Evolutionary conservation across 2,797 vertebrate genomes (phyloP).

Genomic region (Cossypha heuglini): DNA sequence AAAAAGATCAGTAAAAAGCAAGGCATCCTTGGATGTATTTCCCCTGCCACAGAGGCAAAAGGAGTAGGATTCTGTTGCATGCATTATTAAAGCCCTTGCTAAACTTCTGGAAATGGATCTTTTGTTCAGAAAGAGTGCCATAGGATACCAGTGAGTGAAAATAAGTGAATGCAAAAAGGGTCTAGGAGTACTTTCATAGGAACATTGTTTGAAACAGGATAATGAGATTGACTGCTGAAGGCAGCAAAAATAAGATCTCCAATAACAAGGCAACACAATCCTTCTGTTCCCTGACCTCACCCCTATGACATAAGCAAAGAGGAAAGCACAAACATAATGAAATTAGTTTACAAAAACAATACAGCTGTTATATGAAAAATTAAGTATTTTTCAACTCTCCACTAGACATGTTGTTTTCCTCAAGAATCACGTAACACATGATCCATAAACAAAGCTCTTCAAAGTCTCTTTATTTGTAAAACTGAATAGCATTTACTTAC

Average conservation of each 20-base stretch:
- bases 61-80: constrained; percentile 56
- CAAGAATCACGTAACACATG: background rate
- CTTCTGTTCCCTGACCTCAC: constrained; percentile 52
- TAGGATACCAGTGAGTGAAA: constrained; percentile 26
- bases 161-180: constrained; percentile 27
- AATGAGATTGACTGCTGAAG: constrained; percentile 46
- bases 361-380: background rate
- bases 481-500: background rate
- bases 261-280: constrained; percentile 58
- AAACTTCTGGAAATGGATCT: constrained; percentile 56
- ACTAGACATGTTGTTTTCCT: background rate
- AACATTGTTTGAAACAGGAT: constrained; percentile 53
- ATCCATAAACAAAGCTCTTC: background rate
- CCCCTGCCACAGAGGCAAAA: background rate
- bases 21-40: constrained; percentile 36
- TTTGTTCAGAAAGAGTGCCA: constrained; percentile 54
- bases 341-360: constrained; percentile 6
- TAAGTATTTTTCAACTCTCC: background rate
- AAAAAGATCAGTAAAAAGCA: background rate
- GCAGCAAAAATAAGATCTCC: constrained; percentile 47
- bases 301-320: constrained; percentile 27
- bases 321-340: background rate
- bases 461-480: background rate
- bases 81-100: constrained; percentile 45
- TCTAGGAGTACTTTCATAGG: constrained; percentile 47